phyloP scores from a whole-genome alignment of 2,888 invertebrate species.

The Syritta pipiens region DNA sequence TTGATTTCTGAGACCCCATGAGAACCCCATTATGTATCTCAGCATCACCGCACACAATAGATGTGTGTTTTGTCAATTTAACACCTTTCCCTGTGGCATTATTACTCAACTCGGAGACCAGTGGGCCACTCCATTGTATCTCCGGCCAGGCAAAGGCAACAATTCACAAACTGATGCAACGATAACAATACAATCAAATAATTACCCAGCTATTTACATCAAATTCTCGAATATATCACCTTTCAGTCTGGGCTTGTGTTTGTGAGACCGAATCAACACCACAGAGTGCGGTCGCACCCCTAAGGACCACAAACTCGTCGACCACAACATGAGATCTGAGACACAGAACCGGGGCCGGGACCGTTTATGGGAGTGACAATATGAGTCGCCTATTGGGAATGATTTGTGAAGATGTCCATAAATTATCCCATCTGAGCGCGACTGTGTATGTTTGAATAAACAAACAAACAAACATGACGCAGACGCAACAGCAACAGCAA shows the following conservation, averaged over 20 bases:
- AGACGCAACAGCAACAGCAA: conserved; percentile 47
- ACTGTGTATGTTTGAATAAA: conserved; percentile 59
- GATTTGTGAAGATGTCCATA: conserved; percentile 77
- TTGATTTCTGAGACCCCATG: conserved; percentile 45
- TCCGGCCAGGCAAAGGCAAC: conserved; percentile 44
- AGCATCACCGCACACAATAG: conserved; percentile 56
- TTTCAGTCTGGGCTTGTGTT: conserved; percentile 50
- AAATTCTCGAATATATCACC: conserved; percentile 66
- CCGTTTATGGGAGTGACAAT: conserved; percentile 66
- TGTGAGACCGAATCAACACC: conserved; percentile 47
- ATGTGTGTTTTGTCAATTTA: conserved; percentile 69
- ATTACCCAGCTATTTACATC: conserved; percentile 68
- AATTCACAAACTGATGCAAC: conserved; percentile 61
- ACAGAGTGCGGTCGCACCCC: conserved; percentile 32
- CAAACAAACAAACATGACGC: conserved; percentile 55
- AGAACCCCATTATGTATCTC: conserved; percentile 28
- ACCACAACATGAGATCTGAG: conserved; percentile 41
- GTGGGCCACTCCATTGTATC: conserved; percentile 48
- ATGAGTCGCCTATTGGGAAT: conserved; percentile 69
- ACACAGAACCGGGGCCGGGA: conserved; percentile 56
- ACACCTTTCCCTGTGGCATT: conserved; percentile 69
- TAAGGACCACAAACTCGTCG: conserved; percentile 44
- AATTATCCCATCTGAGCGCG: conserved; percentile 71
- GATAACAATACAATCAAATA: conserved; percentile 69
- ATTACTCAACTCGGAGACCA: conserved; percentile 66